Percentiles rank a stretch among this genome's conserved stretches.
Evolutionary conservation across 1,140 invertebrate genomes (phyloP).

Genomic region (Pseudoatta argentina): DNA sequence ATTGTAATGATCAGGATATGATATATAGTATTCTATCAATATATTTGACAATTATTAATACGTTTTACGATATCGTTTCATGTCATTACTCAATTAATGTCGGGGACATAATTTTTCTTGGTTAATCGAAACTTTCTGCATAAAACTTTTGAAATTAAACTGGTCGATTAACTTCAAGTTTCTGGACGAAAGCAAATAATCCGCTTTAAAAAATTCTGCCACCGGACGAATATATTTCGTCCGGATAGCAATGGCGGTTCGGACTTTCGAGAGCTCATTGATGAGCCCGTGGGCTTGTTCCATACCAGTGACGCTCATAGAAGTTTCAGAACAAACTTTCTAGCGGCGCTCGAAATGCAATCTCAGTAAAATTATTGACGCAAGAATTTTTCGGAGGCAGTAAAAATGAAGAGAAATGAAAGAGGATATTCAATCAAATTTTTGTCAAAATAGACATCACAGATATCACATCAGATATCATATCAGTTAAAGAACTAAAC

Average conservation of each 20-base stretch:
- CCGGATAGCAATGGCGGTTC: conserved; percentile 30
- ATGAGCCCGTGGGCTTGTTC: conserved; percentile 66
- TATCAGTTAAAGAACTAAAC: neutral
- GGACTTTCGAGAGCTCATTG: conserved; percentile 59
- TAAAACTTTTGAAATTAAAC: conserved; percentile 26
- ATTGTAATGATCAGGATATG: neutral
- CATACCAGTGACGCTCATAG: conserved; percentile 60
- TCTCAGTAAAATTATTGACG: conserved; percentile 63
- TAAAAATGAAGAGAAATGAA: neutral
- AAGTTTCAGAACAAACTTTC: conserved; percentile 74
- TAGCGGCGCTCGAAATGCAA: conserved; percentile 65
- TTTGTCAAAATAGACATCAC: neutral
- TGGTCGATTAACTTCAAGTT: conserved; percentile 15
- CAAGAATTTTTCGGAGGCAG: conserved; percentile 43
- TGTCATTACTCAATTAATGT: neutral
- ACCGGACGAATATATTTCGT: conserved; percentile 37
- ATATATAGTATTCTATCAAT: neutral
- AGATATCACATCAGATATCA: no score
- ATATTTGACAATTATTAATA: neutral
- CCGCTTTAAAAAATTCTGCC: conserved; percentile 48
- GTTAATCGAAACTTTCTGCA: neutral
- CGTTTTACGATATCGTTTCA: neutral
- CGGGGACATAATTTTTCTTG: neutral
- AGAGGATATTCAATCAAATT: neutral
- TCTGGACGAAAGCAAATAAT: conserved; percentile 26